Percentiles rank a stretch among this genome's conserved stretches.
Evolutionary conservation across 2,888 invertebrate genomes (phyloP).

Genomic region (Reticulitermes lucifugus): DNA sequence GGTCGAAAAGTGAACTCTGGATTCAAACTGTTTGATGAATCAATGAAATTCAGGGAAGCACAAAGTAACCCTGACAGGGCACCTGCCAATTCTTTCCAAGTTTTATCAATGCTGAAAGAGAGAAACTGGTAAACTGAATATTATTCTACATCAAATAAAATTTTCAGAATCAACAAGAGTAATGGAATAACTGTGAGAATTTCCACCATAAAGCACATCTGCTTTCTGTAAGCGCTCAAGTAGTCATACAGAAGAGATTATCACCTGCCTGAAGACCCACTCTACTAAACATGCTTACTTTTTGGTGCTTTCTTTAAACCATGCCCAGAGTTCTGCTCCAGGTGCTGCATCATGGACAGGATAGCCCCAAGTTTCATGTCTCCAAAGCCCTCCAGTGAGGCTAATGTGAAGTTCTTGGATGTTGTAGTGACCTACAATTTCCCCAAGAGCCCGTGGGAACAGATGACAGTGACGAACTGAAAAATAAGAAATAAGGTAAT

Average conservation of each 20-base stretch:
- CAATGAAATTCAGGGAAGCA: conserved; percentile 95
- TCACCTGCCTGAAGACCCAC: no score
- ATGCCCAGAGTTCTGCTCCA: conserved; percentile 94
- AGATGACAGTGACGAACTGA: conserved; percentile 86
- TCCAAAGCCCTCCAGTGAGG: conserved; percentile 95
- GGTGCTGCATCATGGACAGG: conserved; percentile 90
- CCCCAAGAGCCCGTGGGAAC: conserved; percentile 89
- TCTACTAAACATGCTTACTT: conserved; percentile 59
- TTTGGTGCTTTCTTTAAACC: conserved; percentile 79
- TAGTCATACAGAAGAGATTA: no score
- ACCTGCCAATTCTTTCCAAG: conserved; percentile 91
- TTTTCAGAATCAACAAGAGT: no score
- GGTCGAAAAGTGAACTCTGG: conserved; percentile 89
- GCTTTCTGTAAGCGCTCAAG: no score
- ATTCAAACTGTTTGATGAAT: conserved; percentile 82
- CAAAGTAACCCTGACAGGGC: conserved; percentile 95
- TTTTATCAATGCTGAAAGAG: conserved; percentile 75
- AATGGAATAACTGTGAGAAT: no score
- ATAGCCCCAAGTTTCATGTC: conserved; percentile 94
- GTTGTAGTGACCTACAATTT: conserved; percentile 85
- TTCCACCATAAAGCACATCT: no score
- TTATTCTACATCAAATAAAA: no score
- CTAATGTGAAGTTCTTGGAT: conserved; percentile 92
- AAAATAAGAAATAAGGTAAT: conserved; percentile 55
- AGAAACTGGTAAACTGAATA: conserved; percentile 33